Evolutionary conservation across 2,888 invertebrate species (phyloP).

Genomic region (Torymus texanus): DNA sequence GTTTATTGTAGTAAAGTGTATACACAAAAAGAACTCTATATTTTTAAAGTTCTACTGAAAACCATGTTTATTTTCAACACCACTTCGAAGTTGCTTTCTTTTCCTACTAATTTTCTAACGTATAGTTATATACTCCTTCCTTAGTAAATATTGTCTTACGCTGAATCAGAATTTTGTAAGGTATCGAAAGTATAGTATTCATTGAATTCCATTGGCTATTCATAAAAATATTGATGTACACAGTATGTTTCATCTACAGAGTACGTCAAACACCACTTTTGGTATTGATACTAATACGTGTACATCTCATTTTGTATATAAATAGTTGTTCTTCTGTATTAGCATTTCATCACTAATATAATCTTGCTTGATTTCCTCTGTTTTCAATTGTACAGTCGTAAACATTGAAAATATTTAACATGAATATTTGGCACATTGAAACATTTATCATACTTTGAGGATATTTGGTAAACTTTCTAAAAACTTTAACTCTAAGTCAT

Average conservation of each 20-base stretch:
- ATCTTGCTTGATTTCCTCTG: constrained; percentile 11
- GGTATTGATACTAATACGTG: constrained; percentile 24
- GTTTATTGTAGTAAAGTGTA: not conserved
- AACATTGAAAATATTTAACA: constrained; percentile 73
- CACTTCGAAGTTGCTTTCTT: constrained; percentile 11
- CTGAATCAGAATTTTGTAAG: constrained; percentile 50
- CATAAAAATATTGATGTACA: constrained; percentile 56
- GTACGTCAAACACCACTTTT: constrained; percentile 18
- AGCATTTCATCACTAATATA: constrained; percentile 45
- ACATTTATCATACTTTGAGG: constrained; percentile 62
- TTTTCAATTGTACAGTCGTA: constrained; percentile 58
- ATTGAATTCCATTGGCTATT: constrained; percentile 47
- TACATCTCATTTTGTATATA: constrained; percentile 49
- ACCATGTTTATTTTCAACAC: not conserved
- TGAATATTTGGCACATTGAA: constrained; percentile 73
- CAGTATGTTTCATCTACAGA: constrained; percentile 9
- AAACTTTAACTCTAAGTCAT: constrained; percentile 47
- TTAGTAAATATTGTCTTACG: constrained; percentile 54
- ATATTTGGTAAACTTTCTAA: constrained; percentile 54
- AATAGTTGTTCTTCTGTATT: constrained; percentile 51
- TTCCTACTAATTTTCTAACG: not conserved
- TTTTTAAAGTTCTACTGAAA: not conserved
- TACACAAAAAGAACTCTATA: constrained; percentile 4
- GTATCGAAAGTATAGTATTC: constrained; percentile 56
- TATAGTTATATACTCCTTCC: not conserved